These are phyloP conservation scores for Lagopus leucura DNA, from an alignment of 2,113 vertebrate genomes.

Conservation along the genomic window DNA sequence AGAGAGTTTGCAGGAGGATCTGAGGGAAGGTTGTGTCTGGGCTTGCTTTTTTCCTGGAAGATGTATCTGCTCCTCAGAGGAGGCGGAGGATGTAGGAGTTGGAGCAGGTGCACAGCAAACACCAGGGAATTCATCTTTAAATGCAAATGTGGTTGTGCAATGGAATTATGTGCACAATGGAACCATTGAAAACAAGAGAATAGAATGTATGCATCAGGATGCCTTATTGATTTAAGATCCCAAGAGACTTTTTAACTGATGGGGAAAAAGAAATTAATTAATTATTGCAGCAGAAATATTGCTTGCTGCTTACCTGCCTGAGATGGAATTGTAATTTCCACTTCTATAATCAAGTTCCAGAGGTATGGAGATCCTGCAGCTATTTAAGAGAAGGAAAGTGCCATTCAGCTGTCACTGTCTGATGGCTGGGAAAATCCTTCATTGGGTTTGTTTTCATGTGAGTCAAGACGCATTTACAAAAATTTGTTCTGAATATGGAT, in stretches of 20 bases:
- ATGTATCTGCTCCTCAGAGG: constrained; percentile 32
- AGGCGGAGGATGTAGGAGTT: background rate
- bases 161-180: constrained; percentile 17
- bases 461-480: background rate
- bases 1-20: constrained; percentile 18
- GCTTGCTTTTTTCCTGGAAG: constrained; percentile 27
- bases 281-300: background rate
- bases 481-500: background rate
- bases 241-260: background rate
- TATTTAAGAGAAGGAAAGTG: background rate
- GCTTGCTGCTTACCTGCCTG: background rate
- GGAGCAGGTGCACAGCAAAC: constrained; percentile 68
- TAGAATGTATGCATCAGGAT: constrained; percentile 29
- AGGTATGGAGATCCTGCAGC: background rate
- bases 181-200: constrained; percentile 28
- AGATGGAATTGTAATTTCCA: background rate
- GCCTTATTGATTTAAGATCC: constrained; percentile 50
- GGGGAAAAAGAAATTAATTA: background rate
- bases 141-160: constrained; percentile 48
- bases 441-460: background rate
- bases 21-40: background rate
- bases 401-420: background rate
- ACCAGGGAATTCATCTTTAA: constrained; percentile 51
- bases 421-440: background rate
- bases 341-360: background rate